A percentile compares a stretch with the other conserved stretches of the same genome.
phyloP scores from a whole-genome alignment of 2,113 vertebrate species.

The Ammodytes dubius region DNA sequence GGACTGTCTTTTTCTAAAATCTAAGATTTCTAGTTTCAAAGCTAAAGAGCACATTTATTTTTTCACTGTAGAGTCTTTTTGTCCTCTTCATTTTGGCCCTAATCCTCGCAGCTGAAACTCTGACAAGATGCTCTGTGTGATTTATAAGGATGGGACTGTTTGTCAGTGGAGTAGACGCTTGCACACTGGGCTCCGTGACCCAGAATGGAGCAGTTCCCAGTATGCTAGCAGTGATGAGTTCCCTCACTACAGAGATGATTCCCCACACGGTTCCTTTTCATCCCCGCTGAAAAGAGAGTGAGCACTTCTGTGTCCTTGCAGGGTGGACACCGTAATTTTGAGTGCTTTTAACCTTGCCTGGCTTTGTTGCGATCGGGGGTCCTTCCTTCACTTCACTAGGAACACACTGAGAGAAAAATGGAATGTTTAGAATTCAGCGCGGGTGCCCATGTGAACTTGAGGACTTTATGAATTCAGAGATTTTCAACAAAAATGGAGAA shows the following conservation, averaged over 20 bases:
- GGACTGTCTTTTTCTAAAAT: not conserved
- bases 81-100: slow-evolving; percentile 28
- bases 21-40: not conserved
- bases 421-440: slow-evolving; percentile 55
- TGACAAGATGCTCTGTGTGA: slow-evolving; percentile 48
- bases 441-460: slow-evolving; percentile 26
- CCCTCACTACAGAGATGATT: slow-evolving; percentile 64
- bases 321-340: slow-evolving; percentile 59
- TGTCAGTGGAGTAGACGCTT: slow-evolving; percentile 45
- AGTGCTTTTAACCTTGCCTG: slow-evolving; percentile 72
- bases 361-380: slow-evolving; percentile 64
- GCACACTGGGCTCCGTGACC: slow-evolving; percentile 66
- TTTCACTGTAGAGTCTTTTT: slow-evolving; percentile 4
- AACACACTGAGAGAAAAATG: slow-evolving; percentile 61
- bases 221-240: slow-evolving; percentile 59
- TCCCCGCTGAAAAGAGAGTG: slow-evolving; percentile 54
- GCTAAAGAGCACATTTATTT: not conserved
- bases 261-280: slow-evolving; percentile 60
- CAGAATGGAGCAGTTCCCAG: slow-evolving; percentile 59
- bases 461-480: slow-evolving; percentile 59
- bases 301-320: slow-evolving; percentile 66
- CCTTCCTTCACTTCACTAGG: slow-evolving; percentile 44
- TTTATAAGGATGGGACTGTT: slow-evolving; percentile 44
- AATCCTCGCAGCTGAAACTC: slow-evolving; percentile 12
- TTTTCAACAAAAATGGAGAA: slow-evolving; percentile 49